Base-by-base conservation (phyloP, 1,140 invertebrate species). In the Druon quercuslanigerum region DNA sequence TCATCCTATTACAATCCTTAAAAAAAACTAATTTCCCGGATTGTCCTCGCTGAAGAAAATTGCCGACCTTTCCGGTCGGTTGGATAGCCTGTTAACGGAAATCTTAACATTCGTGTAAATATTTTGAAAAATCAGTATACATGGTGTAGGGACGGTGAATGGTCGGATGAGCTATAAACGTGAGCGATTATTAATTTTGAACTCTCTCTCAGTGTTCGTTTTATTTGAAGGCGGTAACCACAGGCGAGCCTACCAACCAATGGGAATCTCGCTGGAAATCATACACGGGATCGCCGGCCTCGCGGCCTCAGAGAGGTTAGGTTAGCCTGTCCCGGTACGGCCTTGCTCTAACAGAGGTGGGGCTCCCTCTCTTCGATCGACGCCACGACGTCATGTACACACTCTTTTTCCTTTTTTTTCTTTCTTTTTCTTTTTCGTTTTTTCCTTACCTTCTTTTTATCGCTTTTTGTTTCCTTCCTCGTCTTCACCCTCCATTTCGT, bases 201-300 rank as follows among this genome's bases (percentile, higher is more conserved):
- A 66, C 81, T 84, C 79, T 71, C 70, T 83, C 76, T 83, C 75
- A 72, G 72, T 71, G 13, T 71, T 51, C 57, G 84, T 88, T 88
- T 87, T 87, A 81, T 88, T 88, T 87, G 81, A 87, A 89, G 87
- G 86, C 87, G 88, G 85, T 87, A 87, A 87, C 82, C 83, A 83
- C 81, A 82, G 60, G 78, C 80, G 40, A 46, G 40, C 25, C 60
- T 74, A 77, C 73, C 84, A 79, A 83, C 89, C 89, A 90, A 90
- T 90, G 73, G 81, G 82, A 83, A 81, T 40, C 50, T 76, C 80
- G 81, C 84, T 89, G 80, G 85, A 88, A 89, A 90, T 90, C 89
- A 90, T 90, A 88, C 88, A 82, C 76, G 76, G 74, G 73, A 81
- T 81, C 79, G 71, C 86, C 83, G 78, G 82, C 84, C 87, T 88